Evolutionary conservation across 2,888 invertebrate species (phyloP).

Genomic region (Melanophora roralis): DNA sequence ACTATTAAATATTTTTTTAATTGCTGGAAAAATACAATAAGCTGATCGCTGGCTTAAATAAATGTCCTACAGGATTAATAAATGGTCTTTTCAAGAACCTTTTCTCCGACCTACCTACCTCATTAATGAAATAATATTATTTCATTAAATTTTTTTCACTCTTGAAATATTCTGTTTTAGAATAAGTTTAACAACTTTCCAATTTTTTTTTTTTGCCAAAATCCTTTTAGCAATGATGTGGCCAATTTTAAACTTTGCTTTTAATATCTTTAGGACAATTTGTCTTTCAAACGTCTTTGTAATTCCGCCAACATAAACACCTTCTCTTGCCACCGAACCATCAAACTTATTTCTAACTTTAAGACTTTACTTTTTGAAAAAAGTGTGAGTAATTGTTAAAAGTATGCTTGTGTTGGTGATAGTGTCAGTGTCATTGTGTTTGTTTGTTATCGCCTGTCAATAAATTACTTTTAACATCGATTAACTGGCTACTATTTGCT

Average conservation of each 20-base stretch:
- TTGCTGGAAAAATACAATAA: no score
- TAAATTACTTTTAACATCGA: slow-evolving; percentile 60
- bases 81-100: no score
- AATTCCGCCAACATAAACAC: slow-evolving; percentile 6
- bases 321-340: neutral
- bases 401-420: neutral
- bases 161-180: no score
- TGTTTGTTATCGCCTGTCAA: slow-evolving; percentile 52
- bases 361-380: neutral
- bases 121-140: no score
- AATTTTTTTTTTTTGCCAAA: no score
- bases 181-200: no score
- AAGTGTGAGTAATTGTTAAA: no score
- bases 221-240: neutral
- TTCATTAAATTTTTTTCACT: no score
- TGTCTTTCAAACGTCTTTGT: slow-evolving; percentile 15
- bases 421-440: slow-evolving; percentile 3
- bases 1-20: no score
- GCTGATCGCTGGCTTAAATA: no score
- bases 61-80: no score
- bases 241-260: neutral
- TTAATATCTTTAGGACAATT: slow-evolving; percentile 4
- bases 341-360: slow-evolving; percentile 3
- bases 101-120: no score
- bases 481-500: slow-evolving; percentile 49